phyloP scores from a whole-genome alignment of 2,113 vertebrate species.

The Amazona vittata region DNA sequence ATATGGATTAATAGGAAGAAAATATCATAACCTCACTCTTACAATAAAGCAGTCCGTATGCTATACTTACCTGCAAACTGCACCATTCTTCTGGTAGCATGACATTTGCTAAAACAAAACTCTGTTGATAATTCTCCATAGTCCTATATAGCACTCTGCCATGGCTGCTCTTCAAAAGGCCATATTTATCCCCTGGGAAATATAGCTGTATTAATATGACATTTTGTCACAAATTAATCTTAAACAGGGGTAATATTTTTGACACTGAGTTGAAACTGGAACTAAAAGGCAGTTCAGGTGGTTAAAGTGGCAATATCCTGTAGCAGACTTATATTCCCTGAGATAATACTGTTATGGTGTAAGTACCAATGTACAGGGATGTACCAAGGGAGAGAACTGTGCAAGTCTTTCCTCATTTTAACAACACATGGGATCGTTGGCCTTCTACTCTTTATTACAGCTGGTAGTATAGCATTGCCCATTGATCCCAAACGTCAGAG shows the following conservation, averaged over 20 bases:
- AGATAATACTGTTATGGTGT: slow-evolving; percentile 44
- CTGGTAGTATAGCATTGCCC: background rate
- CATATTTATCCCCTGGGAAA: slow-evolving; percentile 58
- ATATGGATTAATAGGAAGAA: slow-evolving; percentile 64
- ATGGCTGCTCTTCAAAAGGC: slow-evolving; percentile 61
- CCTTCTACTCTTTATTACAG: slow-evolving; percentile 6
- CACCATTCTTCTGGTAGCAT: slow-evolving; percentile 47
- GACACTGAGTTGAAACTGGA: slow-evolving; percentile 44
- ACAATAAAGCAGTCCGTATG: slow-evolving; percentile 7
- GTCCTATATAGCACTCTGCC: slow-evolving; percentile 50
- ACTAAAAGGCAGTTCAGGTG: slow-evolving; percentile 59
- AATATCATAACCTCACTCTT: slow-evolving; percentile 29
- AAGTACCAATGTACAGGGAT: slow-evolving; percentile 27
- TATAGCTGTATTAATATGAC: slow-evolving; percentile 69
- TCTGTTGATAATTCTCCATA: slow-evolving; percentile 60
- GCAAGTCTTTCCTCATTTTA: slow-evolving; percentile 54
- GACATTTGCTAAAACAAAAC: slow-evolving; percentile 48
- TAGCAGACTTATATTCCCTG: slow-evolving; percentile 41
- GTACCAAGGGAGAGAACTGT: background rate
- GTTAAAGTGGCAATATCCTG: slow-evolving; percentile 59
- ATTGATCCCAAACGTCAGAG: background rate
- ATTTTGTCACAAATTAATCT: slow-evolving; percentile 70
- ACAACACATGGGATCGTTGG: background rate
- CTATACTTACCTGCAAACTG: slow-evolving; percentile 10
- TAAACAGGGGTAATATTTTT: slow-evolving; percentile 58